Evolutionary conservation across 2,888 invertebrate species (phyloP).

Genomic region (Augochlorella aurata): DNA sequence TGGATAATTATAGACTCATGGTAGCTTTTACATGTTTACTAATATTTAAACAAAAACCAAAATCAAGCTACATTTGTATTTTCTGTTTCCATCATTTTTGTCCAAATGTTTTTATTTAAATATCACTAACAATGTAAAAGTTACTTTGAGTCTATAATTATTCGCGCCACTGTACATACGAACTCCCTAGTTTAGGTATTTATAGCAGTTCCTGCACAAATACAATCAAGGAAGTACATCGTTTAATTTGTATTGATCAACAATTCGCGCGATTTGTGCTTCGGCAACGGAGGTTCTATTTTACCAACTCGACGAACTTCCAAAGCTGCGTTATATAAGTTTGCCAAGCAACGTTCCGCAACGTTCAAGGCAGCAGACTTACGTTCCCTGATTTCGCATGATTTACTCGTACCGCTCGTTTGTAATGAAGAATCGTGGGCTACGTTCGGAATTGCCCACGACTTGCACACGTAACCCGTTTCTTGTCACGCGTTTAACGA

Average conservation of each 20-base stretch:
- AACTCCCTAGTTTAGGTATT: background rate
- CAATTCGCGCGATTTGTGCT: background rate
- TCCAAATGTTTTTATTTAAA: too few relatives aligned
- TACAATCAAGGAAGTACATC: background rate
- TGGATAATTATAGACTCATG: too few relatives aligned
- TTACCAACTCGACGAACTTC: background rate
- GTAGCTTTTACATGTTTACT: too few relatives aligned
- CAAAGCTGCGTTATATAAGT: slow-evolving; percentile 19
- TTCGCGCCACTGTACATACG: too few relatives aligned
- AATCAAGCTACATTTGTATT: too few relatives aligned
- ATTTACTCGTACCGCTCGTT: slow-evolving; percentile 48
- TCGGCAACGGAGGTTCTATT: background rate
- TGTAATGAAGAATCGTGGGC: slow-evolving; percentile 20
- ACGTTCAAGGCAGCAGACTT: slow-evolving; percentile 25
- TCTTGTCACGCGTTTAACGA: slow-evolving; percentile 54
- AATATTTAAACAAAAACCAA: too few relatives aligned
- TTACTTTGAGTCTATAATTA: too few relatives aligned
- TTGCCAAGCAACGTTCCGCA: slow-evolving; percentile 25
- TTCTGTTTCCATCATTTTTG: too few relatives aligned
- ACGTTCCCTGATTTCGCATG: slow-evolving; percentile 37
- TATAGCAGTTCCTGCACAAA: background rate
- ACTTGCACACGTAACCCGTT: slow-evolving; percentile 52
- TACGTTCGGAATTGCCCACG: slow-evolving; percentile 41
- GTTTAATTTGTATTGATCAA: background rate
- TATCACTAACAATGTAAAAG: too few relatives aligned